A percentile compares a stretch with the other conserved stretches of the same genome.
Conservation (phyloP, 2,113 vertebrate species). For the Asarcornis scutulata region DNA sequence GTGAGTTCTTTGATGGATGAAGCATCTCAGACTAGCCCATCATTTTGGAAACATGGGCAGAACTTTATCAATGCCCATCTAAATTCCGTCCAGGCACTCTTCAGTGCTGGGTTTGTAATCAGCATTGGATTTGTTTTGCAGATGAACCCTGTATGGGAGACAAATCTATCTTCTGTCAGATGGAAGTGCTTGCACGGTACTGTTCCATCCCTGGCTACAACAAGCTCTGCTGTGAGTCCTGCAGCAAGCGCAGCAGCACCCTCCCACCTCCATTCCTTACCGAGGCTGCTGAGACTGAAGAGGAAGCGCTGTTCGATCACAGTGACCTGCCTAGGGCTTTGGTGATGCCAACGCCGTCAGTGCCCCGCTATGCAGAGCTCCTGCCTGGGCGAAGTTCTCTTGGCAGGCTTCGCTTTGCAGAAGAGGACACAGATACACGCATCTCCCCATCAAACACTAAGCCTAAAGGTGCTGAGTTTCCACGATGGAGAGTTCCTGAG, state of each 20-base stretch:
- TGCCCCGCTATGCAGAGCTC: slow-evolving; percentile 46
- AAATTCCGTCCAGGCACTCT: rapidly evolving
- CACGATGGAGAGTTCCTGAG: slow-evolving; percentile 42
- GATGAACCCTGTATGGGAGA: slow-evolving; percentile 93
- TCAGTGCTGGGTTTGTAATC: rapidly evolving
- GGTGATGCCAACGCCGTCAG: slow-evolving; percentile 50
- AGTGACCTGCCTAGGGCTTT: slow-evolving; percentile 66
- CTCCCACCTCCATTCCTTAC: slow-evolving; percentile 69
- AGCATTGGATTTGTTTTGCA: slow-evolving; percentile 68
- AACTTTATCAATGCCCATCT: not conserved
- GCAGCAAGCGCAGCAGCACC: slow-evolving; percentile 78
- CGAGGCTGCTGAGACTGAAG: slow-evolving; percentile 73
- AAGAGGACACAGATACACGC: not conserved
- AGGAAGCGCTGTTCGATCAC: slow-evolving; percentile 70
- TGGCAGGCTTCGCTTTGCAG: not conserved
- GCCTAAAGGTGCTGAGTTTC: not conserved
- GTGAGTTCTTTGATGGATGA: not conserved
- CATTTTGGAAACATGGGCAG: rapidly evolving
- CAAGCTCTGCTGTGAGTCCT: slow-evolving; percentile 94
- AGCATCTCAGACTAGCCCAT: not conserved
- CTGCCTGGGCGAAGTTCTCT: slow-evolving; percentile 12
- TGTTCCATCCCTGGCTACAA: slow-evolving; percentile 97
- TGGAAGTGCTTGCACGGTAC: slow-evolving; percentile 94
- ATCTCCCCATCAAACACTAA: not conserved
- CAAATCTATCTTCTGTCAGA: slow-evolving; percentile 98